phyloP scores from a whole-genome alignment of 2,113 vertebrate genomes.

The Etia nguti region DNA sequence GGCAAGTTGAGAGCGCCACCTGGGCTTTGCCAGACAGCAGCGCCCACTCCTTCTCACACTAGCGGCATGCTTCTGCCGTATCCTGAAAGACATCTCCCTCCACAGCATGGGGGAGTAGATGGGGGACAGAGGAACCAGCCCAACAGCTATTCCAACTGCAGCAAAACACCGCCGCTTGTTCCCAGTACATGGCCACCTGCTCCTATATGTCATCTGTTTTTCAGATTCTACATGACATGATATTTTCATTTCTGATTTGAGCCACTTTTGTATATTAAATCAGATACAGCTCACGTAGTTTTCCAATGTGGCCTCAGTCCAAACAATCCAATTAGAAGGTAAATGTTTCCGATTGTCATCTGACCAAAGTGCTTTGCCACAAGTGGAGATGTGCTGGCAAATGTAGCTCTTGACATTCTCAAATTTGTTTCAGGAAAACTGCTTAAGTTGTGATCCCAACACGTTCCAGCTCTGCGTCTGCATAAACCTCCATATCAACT shows the following conservation, averaged over 20 bases:
- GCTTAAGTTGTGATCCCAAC: background rate
- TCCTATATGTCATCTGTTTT: background rate
- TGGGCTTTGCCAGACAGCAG: background rate
- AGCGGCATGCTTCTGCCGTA: background rate
- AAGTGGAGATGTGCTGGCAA: background rate
- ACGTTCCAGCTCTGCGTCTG: background rate
- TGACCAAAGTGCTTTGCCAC: background rate
- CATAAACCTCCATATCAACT: background rate
- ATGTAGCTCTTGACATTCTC: background rate
- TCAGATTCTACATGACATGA: background rate
- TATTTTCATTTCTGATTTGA: background rate
- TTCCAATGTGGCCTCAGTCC: background rate
- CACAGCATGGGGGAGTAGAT: background rate
- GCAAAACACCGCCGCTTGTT: background rate
- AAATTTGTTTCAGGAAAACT: background rate
- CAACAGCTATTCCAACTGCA: background rate
- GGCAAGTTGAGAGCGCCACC: background rate
- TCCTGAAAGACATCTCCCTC: background rate
- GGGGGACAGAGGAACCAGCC: background rate
- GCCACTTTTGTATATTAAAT: background rate
- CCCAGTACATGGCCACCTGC: background rate
- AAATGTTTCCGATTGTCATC: background rate
- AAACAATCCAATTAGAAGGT: background rate
- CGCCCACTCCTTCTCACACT: background rate
- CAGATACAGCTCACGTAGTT: background rate